A percentile compares a stretch with the other conserved stretches of the same genome.
Conservation (phyloP, 2,797 vertebrate genomes). For the Decapterus maruadsi region DNA sequence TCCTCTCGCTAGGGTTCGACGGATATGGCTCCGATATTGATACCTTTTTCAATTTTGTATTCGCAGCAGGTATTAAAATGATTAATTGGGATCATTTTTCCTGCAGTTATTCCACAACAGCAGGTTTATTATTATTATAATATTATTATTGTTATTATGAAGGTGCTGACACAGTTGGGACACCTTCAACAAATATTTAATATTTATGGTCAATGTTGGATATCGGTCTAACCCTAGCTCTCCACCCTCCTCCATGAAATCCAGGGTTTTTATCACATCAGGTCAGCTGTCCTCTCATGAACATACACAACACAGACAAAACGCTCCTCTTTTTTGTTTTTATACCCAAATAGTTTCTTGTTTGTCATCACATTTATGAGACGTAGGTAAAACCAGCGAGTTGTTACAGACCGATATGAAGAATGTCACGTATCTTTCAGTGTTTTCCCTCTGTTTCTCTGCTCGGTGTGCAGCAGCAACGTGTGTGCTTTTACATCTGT, state of each 20-base stretch:
- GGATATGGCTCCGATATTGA: conserved; percentile 27
- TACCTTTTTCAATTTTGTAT: conserved; percentile 57
- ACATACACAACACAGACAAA: conserved; percentile 22
- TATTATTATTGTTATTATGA: too few relatives aligned
- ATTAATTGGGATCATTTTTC: conserved; percentile 27
- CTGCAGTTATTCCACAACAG: background rate
- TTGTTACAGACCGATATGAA: conserved; percentile 9
- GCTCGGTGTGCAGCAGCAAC: conserved; percentile 5
- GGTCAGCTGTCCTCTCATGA: conserved; percentile 44
- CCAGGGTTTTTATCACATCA: conserved; percentile 32
- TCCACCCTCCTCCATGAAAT: conserved; percentile 16
- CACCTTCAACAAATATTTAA: conserved; percentile 1
- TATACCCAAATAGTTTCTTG: background rate
- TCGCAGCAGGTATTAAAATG: conserved; percentile 41
- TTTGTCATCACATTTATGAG: background rate
- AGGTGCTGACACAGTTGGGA: background rate
- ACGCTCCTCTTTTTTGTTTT: background rate
- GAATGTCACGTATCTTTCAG: conserved; percentile 29
- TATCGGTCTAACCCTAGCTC: conserved; percentile 47
- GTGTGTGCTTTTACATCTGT: conserved; percentile 10
- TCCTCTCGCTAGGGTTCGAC: conserved; percentile 49
- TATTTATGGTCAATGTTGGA: background rate
- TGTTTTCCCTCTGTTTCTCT: conserved; percentile 8
- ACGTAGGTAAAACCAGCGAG: background rate
- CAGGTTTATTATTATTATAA: too few relatives aligned